Evolutionary conservation across 2,888 invertebrate genomes (phyloP).

Genomic region (Xanthia togata): DNA sequence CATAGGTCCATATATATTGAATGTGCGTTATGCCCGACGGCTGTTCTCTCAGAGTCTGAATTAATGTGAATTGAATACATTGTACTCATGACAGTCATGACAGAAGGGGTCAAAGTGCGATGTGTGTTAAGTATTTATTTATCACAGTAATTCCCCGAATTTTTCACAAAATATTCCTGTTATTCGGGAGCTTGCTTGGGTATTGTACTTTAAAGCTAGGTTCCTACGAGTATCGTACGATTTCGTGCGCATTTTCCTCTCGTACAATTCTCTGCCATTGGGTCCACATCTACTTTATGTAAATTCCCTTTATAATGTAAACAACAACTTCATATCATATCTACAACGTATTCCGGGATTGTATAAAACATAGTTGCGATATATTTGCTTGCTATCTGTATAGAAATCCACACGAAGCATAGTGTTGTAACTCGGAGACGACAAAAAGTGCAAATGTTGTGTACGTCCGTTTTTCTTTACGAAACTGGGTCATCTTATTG

Average conservation of each 20-base stretch:
- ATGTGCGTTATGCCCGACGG: neutral
- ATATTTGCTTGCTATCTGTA: constrained; percentile 36
- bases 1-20: neutral
- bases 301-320: constrained; percentile 21
- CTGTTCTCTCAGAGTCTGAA: constrained; percentile 14
- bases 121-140: constrained; percentile 1
- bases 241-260: constrained; percentile 1
- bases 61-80: constrained; percentile 28
- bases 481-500: constrained; percentile 75
- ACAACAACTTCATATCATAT: constrained; percentile 29
- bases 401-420: constrained; percentile 34
- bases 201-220: neutral
- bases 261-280: neutral
- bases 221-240: no score
- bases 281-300: constrained; percentile 2
- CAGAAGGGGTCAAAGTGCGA: neutral
- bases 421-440: constrained; percentile 55
- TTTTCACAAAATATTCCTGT: neutral
- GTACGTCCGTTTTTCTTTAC: constrained; percentile 67
- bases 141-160: neutral
- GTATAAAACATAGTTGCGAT: constrained; percentile 34
- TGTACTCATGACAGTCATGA: neutral
- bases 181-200: neutral
- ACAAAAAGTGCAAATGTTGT: constrained; percentile 74
- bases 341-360: constrained; percentile 14